These are phyloP conservation scores for Myotis planiceps DNA, from an alignment of 2,797 vertebrate species.

Conservation along the genomic window DNA sequence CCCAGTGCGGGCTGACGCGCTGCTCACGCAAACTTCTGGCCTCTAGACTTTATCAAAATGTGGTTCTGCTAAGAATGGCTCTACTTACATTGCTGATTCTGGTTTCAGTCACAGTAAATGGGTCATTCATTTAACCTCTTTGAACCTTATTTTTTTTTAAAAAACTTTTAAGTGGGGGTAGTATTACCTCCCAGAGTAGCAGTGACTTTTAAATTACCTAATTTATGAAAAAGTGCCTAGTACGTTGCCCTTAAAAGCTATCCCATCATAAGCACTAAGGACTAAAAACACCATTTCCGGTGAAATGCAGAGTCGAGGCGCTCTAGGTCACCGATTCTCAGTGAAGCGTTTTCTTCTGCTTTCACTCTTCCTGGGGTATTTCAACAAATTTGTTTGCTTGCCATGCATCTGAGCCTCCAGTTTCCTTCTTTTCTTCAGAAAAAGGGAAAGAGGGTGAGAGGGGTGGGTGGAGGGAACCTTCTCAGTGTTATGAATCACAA, in stretches of 20 bases:
- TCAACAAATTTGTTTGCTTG: background rate
- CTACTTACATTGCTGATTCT: background rate
- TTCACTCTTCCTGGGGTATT: background rate
- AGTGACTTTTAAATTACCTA: background rate
- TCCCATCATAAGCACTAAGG: background rate
- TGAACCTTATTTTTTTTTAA: background rate
- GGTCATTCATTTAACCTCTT: background rate
- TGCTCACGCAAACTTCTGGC: background rate
- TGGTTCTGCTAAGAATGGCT: background rate
- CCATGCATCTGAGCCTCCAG: background rate
- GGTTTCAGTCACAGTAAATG: background rate
- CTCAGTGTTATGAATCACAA: background rate
- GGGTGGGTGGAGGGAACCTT: background rate
- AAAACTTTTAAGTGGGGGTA: background rate
- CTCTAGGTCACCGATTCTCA: background rate
- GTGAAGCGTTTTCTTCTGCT: background rate
- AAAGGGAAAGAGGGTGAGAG: background rate
- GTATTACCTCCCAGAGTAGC: background rate
- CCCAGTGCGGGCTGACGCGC: accelerated
- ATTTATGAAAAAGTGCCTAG: background rate
- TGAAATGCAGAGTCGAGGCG: background rate
- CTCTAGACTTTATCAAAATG: background rate
- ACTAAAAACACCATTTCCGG: background rate
- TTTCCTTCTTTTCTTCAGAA: background rate
- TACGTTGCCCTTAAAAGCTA: background rate